phyloP scores from a whole-genome alignment of 1,140 invertebrate genomes.

The Ceratosolen fusciceps region DNA sequence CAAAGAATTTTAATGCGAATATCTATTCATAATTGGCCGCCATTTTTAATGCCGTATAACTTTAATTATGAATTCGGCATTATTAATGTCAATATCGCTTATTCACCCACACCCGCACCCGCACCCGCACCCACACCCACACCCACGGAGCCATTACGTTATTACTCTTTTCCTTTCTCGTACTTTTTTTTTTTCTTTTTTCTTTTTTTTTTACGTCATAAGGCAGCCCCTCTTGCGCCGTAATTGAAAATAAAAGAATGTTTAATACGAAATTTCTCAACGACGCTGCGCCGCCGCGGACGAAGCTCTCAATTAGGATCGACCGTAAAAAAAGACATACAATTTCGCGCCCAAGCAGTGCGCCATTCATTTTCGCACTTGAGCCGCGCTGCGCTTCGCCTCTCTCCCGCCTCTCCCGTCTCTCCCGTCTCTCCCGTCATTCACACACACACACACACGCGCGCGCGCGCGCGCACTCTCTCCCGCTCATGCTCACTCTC shows the following conservation, averaged over 20 bases:
- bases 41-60: no score
- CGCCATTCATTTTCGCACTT: slow-evolving; percentile 45
- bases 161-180: no score
- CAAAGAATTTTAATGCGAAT: no score
- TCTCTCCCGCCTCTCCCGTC: no score
- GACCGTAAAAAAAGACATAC: slow-evolving; percentile 43
- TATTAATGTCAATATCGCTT: slow-evolving; percentile 6
- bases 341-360: slow-evolving; percentile 42
- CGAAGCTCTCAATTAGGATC: slow-evolving; percentile 48
- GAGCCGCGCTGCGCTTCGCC: neutral
- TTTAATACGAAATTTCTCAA: slow-evolving; percentile 31
- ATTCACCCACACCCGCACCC: neutral
- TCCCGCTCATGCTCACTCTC: slow-evolving; percentile 3
- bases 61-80: neutral
- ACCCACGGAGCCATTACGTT: no score
- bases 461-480: neutral
- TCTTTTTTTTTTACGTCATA: slow-evolving; percentile 22
- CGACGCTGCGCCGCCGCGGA: neutral
- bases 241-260: slow-evolving; percentile 34
- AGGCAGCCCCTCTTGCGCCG: neutral
- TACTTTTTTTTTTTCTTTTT: no score
- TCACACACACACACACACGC: no score
- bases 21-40: no score
- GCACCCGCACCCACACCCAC: no score
- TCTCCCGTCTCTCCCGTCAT: no score